Evolutionary conservation across 1,140 invertebrate species (phyloP).

Genomic region (Elysia chlorotica): DNA sequence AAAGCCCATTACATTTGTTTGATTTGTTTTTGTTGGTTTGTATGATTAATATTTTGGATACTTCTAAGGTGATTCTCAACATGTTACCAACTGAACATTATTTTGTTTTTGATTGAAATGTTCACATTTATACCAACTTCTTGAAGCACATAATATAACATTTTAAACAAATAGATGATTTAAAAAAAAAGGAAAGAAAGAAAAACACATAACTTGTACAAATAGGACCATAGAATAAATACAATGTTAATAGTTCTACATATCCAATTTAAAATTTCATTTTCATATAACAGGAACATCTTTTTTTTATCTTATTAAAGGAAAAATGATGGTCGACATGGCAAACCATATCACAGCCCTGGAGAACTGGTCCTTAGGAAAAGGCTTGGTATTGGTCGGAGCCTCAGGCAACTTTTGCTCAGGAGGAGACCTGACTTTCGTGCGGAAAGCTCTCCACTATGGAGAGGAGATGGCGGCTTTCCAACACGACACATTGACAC

Average conservation of each 20-base stretch:
- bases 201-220: no score
- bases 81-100: no score
- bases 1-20: no score
- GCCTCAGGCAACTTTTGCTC: conserved; percentile 67
- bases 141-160: not conserved
- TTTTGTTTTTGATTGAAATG: no score
- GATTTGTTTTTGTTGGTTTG: no score
- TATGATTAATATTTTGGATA: no score
- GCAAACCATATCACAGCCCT: conserved; percentile 61
- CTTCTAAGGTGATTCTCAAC: no score
- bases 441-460: conserved; percentile 33
- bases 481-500: conserved; percentile 65
- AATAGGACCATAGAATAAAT: no score
- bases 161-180: not conserved
- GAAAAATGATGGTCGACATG: conserved; percentile 70
- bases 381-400: conserved; percentile 66
- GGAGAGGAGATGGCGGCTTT: conserved; percentile 64
- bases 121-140: not conserved
- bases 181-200: no score
- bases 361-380: conserved; percentile 64
- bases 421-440: conserved; percentile 68
- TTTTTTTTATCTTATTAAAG: conserved; percentile 52
- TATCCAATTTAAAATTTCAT: not conserved
- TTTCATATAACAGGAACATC: not conserved
- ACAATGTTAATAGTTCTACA: not conserved